Conservation (phyloP, 2,888 invertebrate genomes). For the Aphidius colemani region DNA sequence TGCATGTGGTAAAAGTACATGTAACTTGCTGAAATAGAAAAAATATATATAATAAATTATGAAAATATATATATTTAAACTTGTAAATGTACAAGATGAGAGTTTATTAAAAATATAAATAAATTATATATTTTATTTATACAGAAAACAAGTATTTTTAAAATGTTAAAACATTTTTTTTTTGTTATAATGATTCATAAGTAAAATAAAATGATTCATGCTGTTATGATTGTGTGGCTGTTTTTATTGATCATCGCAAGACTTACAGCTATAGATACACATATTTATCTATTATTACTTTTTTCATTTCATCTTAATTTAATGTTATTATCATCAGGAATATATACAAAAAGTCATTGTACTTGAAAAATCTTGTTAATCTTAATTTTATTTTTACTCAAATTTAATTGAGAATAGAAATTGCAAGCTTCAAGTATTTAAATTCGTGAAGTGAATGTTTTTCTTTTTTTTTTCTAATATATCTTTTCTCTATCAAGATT, state of each 20-base stretch:
- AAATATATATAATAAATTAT: neutral
- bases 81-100: too few relatives aligned
- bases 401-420: too few relatives aligned
- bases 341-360: constrained; percentile 58
- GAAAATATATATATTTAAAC: neutral
- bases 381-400: neutral
- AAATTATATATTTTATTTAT: too few relatives aligned
- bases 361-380: constrained; percentile 17
- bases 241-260: constrained; percentile 36
- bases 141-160: too few relatives aligned
- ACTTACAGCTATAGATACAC: constrained; percentile 41
- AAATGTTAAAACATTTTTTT: neutral
- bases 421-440: too few relatives aligned
- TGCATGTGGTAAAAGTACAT: constrained; percentile 17
- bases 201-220: neutral
- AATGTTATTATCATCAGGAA: constrained; percentile 41
- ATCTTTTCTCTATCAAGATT: too few relatives aligned
- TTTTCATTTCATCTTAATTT: constrained; percentile 45
- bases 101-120: neutral
- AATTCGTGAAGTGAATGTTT: too few relatives aligned
- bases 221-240: constrained; percentile 28
- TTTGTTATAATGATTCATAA: neutral
- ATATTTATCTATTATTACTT: constrained; percentile 40
- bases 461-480: too few relatives aligned
- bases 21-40: constrained; percentile 3